A percentile compares a stretch with the other conserved stretches of the same genome.
Conservation (phyloP, 1,140 invertebrate species). For the Pteromalus puparum region DNA sequence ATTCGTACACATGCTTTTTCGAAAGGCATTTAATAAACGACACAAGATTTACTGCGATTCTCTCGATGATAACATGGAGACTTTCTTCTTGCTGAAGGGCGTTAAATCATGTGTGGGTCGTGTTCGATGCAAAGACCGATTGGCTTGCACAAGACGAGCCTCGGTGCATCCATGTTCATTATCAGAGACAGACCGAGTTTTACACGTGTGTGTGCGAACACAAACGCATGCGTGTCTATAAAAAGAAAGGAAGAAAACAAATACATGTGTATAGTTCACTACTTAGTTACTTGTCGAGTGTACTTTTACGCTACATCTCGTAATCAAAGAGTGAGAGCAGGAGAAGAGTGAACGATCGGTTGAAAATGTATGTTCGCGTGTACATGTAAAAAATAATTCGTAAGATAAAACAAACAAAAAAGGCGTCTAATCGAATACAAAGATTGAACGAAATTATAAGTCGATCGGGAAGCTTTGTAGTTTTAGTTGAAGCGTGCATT, state of each 20-base stretch:
- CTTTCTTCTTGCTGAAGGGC: background rate
- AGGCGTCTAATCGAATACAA: constrained; percentile 38
- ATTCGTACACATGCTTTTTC: constrained; percentile 24
- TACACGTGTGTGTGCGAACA: constrained; percentile 45
- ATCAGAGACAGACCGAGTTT: constrained; percentile 24
- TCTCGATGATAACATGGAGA: background rate
- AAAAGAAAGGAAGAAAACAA: background rate
- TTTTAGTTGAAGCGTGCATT: constrained; percentile 51
- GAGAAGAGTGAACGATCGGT: constrained; percentile 40
- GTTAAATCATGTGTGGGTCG: constrained; percentile 22
- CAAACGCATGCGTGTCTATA: constrained; percentile 44
- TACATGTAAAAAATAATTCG: constrained; percentile 52
- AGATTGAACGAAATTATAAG: constrained; percentile 49
- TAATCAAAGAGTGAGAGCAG: constrained; percentile 43
- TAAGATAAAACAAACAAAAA: constrained; percentile 44
- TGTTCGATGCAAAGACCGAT: background rate
- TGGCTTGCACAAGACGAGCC: background rate
- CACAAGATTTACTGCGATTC: constrained; percentile 14
- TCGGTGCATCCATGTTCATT: constrained; percentile 20
- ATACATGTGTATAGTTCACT: constrained; percentile 54
- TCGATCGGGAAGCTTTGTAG: constrained; percentile 52
- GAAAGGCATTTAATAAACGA: constrained; percentile 27
- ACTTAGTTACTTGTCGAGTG: constrained; percentile 52
- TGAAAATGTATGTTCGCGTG: constrained; percentile 51
- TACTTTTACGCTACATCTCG: constrained; percentile 51